These are phyloP conservation scores for Ganaspis sp. DNA, from an alignment of 1,140 invertebrate genomes.

Conservation along the genomic window DNA sequence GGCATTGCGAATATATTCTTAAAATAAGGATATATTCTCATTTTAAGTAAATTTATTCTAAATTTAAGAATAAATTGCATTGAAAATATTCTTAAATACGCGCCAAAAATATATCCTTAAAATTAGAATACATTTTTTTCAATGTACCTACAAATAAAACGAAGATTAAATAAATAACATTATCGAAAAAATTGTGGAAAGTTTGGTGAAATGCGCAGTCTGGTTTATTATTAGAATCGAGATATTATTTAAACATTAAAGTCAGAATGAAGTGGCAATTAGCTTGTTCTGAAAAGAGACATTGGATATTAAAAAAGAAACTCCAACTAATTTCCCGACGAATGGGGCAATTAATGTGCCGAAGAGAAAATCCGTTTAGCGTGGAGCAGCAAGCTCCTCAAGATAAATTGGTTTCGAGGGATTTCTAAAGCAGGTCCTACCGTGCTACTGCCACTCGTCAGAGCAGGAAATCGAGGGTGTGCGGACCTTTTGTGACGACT, in stretches of 20 bases:
- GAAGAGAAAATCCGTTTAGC: constrained; percentile 64
- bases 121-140: too few species aligned
- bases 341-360: constrained; percentile 59
- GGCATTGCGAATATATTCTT: too few species aligned
- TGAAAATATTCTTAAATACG: too few species aligned
- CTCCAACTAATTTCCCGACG: constrained; percentile 62
- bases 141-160: too few species aligned
- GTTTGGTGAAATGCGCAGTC: too few species aligned
- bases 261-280: background rate
- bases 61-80: too few species aligned
- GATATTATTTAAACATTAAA: background rate
- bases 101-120: too few species aligned
- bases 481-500: constrained; percentile 50
- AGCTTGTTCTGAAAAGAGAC: background rate
- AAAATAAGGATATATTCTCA: too few species aligned
- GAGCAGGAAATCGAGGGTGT: constrained; percentile 49
- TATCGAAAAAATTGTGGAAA: too few species aligned
- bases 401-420: constrained; percentile 67
- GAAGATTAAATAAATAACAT: too few species aligned
- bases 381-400: constrained; percentile 49
- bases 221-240: too few species aligned
- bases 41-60: too few species aligned
- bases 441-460: constrained; percentile 39
- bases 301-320: constrained; percentile 21
- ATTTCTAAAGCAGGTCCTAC: constrained; percentile 62